Base-by-base conservation (phyloP, 2,113 vertebrate genomes). In the Melanostigma gelatinosum region DNA sequence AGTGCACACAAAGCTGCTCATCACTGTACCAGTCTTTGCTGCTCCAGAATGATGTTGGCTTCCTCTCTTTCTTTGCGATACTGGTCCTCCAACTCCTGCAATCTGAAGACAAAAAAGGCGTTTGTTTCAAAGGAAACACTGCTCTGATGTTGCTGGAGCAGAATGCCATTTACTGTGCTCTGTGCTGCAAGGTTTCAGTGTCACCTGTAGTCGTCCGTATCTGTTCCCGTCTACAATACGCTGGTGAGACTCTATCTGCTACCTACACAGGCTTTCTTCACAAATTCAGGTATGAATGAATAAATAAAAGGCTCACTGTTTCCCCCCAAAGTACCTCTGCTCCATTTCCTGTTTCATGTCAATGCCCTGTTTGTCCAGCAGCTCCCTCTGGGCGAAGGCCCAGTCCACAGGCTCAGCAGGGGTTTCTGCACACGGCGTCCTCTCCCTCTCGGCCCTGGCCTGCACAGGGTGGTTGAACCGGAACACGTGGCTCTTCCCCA, bases 311-410 rank as follows among this genome's bases (percentile, higher is more conserved):
- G 42, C 20, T 79, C 4, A 57, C 9, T 55, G 18, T 78, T 62
- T 46, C 16, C 67, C 67, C 55, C n/a, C 24, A 20, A 29, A 27
- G 2, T 88, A 99, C 98, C 98, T 96, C 87, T 99, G 97, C 73
- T 99, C 97, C 98, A 99, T 99, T 91, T 99, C 98, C 91, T 97
- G 98, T 85, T 99, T 99, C 97, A 99, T 99, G 93, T 99, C 97
- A 0, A 99, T 99, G 88, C 98, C 98, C 88, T 99, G 97, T 78
- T 99, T 99, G 54, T 99, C 98, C 89, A 99, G 94, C 79, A 99
- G 95, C 91, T 99, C 98, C 0, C 97, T 94, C 91, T 99, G 97
- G 18, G 98, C 98, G 0, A 99, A 99, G 11, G 97, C 97, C 98
- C 98, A 99, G 94, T 99, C 98, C 82, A 99, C 97, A 0, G 97